Conservation (phyloP, 1,140 invertebrate genomes). For the Oryctes rhinoceros region DNA sequence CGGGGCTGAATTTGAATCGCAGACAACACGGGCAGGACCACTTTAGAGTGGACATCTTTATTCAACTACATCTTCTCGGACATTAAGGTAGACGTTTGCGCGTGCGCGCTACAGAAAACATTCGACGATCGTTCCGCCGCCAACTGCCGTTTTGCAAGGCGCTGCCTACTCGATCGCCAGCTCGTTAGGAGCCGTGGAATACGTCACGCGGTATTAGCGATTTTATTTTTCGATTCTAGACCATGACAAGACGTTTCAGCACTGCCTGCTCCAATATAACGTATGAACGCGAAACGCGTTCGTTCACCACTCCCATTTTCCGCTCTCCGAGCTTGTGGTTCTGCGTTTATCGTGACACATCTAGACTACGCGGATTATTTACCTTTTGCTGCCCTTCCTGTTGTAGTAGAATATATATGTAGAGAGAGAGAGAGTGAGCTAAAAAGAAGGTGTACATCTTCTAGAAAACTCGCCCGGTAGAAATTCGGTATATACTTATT, state of each 20-base stretch:
- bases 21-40: slow-evolving; percentile 61
- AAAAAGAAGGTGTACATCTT: neutral
- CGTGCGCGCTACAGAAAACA: neutral
- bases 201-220: slow-evolving; percentile 17
- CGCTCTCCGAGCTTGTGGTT: neutral
- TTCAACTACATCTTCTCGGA: slow-evolving; percentile 35
- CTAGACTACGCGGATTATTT: slow-evolving; percentile 25
- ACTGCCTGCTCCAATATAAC: neutral
- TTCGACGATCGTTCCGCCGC: neutral
- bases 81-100: slow-evolving; percentile 11
- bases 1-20: slow-evolving; percentile 66
- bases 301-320: slow-evolving; percentile 33
- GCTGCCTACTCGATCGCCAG: neutral
- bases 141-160: neutral
- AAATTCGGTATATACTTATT: neutral
- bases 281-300: neutral
- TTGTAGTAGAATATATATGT: neutral
- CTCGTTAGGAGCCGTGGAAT: neutral
- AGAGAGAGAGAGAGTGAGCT: neutral
- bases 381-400: slow-evolving; percentile 25
- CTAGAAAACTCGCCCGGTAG: neutral
- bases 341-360: slow-evolving; percentile 19
- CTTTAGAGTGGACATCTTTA: slow-evolving; percentile 57
- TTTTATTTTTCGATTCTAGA: slow-evolving; percentile 27
- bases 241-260: neutral